Base-by-base conservation (phyloP, 2,113 vertebrate species). In the Nyctereutes procyonoides region DNA sequence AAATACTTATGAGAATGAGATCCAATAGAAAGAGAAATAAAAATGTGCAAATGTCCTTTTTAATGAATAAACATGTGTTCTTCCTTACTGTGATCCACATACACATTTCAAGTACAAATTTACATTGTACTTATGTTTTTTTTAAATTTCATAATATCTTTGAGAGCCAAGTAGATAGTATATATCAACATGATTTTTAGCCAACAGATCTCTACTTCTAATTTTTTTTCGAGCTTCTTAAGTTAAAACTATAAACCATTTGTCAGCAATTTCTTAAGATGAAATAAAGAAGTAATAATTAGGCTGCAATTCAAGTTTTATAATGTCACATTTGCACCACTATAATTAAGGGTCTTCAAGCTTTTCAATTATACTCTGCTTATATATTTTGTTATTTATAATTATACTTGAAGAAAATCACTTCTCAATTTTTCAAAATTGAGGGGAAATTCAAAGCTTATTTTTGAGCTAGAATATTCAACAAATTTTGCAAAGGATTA, bases 41-140 rank as follows among this genome's bases (percentile, higher is more conserved):
- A 81, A 95, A 98, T 93, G 93, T 56, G 38, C 51, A 96, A 95
- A 83, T 55, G n/a, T 97, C 82, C 97, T 63, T 95, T 98, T 98
- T 98, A 84, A 65, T 38, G 1, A 60, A 93, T 92, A 79, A 95
- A 98, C 98, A 93, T 95, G 65, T 97, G 15, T 67, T 38, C 58
- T 28, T 26, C 2, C 30, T 84, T 90, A 77, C 82, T 98, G 90
- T 60, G 88, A 86, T 92, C 11, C 19, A 79, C 19, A 73, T 53
- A 58, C 26, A 84, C 4, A 73, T 8, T 43, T 55, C 10, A 88
- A 58, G 5, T 53, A 94, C 17, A 71, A 35, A 51, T 63, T 62
- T 82, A 28, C 28, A 3, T 1, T 55, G 3, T 43, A 35, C 0
- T 30, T 88, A 22, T 28, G 43, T 43, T 43, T 62, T 81, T 87